Evolutionary conservation across 2,888 invertebrate species (phyloP).

Genomic region (Anoncus sp.): DNA sequence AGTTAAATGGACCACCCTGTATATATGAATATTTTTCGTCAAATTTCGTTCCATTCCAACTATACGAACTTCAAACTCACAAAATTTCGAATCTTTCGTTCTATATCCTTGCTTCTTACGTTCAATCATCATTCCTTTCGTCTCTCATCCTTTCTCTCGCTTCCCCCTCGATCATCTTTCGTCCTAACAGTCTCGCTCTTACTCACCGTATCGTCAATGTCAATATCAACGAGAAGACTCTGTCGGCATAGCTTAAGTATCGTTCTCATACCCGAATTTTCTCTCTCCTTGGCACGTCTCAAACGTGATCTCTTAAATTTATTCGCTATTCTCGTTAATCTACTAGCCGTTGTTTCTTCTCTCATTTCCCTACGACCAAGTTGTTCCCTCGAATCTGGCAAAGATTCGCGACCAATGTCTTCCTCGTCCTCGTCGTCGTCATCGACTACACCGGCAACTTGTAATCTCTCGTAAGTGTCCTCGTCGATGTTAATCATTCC

Average conservation of each 20-base stretch:
- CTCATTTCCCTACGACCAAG: slow-evolving; percentile 45
- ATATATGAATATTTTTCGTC: no score
- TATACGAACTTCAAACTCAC: no score
- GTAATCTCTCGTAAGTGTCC: slow-evolving; percentile 86
- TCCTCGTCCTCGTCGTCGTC: slow-evolving; percentile 49
- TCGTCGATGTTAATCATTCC: slow-evolving; percentile 91
- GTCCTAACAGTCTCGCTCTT: background rate
- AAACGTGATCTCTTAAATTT: slow-evolving; percentile 86
- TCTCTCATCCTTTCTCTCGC: no score
- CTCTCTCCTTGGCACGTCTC: slow-evolving; percentile 81
- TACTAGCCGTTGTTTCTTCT: slow-evolving; percentile 63
- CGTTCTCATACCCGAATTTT: slow-evolving; percentile 84
- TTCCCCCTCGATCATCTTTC: no score
- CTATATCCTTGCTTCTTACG: background rate
- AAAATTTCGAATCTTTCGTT: background rate
- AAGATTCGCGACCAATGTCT: slow-evolving; percentile 83
- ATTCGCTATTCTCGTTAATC: slow-evolving; percentile 83
- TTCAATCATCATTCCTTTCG: no score
- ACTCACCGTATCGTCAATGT: slow-evolving; percentile 18
- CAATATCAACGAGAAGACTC: slow-evolving; percentile 88
- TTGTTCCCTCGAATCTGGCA: slow-evolving; percentile 82
- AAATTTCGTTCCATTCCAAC: no score
- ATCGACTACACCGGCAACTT: slow-evolving; percentile 41
- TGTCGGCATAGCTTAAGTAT: slow-evolving; percentile 90
- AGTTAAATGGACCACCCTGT: no score